Base-by-base conservation (phyloP, 2,113 vertebrate genomes). In the Malurus elegans region DNA sequence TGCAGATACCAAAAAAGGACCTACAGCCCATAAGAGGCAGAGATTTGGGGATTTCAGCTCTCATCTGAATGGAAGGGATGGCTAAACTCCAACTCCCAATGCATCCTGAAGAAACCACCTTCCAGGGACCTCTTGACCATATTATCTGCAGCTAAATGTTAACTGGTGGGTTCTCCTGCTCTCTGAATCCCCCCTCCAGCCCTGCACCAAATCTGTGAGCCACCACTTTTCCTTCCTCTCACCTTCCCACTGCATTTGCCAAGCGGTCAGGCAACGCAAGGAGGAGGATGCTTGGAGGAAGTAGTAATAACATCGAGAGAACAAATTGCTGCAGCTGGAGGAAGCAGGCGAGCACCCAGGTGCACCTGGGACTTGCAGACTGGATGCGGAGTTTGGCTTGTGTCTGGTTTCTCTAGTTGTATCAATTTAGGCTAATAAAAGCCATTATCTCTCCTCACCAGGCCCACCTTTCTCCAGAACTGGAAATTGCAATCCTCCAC, bases 291-390 rank as follows among this genome's bases (percentile, higher is more conserved):
- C 42, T 61, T 2, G 12, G 64, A 34, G 28, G 58, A 45, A 72
- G 80, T 28, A 1, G 29, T 79, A 83, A 86, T 47, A 54, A 50
- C 76, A 57, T 72, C 89, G 90, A 86, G 47, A 34, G 64, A 74
- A 64, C 42, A 88, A 92, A 91, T 79, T 60, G 80, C 17, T 89
- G 65, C 53, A 83, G 80, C 87, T 91, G 92, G 94, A 94, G 95
- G 95, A 93, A 96, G 90, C 86, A 88, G 89, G 28, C 14, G 5
- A 64, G 88, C 1, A 0, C 44, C 36, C 0, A 20, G 51, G 6
- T 60, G 74, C 67, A 92, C 88, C 65, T 79, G 87, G 84, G 67
- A 44, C 26, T 79, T 3, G 3, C 2, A 10, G 82, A 70, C 60
- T 79, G 82, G 14, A 44, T 26, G 72, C 24, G 40, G 75, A 69